Percentiles rank a stretch among this genome's conserved stretches.
Evolutionary conservation across 2,888 invertebrate genomes (phyloP).

Genomic region (Peribatodes rhomboidaria): DNA sequence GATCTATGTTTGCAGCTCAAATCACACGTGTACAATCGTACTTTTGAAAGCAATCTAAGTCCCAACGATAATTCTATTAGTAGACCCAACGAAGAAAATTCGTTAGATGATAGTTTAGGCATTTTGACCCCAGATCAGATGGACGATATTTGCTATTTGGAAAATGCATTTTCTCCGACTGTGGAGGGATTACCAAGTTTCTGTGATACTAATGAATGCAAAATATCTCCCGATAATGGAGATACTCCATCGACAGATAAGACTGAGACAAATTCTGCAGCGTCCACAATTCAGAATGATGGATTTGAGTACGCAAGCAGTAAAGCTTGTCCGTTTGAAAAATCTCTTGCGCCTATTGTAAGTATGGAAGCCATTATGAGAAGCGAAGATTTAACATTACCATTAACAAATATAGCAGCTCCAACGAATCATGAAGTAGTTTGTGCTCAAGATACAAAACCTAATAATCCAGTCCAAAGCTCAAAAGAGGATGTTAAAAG

Average conservation of each 20-base stretch:
- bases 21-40: conserved; percentile 70
- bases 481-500: conserved; percentile 54
- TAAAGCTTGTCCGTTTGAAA: conserved; percentile 54
- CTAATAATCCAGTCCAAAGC: conserved; percentile 45
- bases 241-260: conserved; percentile 87
- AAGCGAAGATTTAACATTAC: conserved; percentile 57
- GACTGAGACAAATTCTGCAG: conserved; percentile 84
- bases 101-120: conserved; percentile 94
- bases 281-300: conserved; percentile 83
- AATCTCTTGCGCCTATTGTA: conserved; percentile 64
- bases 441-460: conserved; percentile 55
- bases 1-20: conserved; percentile 80
- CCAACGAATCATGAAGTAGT: conserved; percentile 45
- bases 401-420: conserved; percentile 42
- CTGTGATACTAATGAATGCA: conserved; percentile 76
- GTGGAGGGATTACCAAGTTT: conserved; percentile 87
- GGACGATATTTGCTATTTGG: conserved; percentile 89
- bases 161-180: conserved; percentile 89
- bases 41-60: conserved; percentile 74
- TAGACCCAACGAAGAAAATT: conserved; percentile 90
- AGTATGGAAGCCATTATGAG: conserved; percentile 64
- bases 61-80: conserved; percentile 81
- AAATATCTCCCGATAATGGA: conserved; percentile 80
- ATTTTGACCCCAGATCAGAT: conserved; percentile 96
- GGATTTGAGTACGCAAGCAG: conserved; percentile 68